These are phyloP conservation scores for Sericinus montela DNA, from an alignment of 2,888 invertebrate species.

Conservation along the genomic window DNA sequence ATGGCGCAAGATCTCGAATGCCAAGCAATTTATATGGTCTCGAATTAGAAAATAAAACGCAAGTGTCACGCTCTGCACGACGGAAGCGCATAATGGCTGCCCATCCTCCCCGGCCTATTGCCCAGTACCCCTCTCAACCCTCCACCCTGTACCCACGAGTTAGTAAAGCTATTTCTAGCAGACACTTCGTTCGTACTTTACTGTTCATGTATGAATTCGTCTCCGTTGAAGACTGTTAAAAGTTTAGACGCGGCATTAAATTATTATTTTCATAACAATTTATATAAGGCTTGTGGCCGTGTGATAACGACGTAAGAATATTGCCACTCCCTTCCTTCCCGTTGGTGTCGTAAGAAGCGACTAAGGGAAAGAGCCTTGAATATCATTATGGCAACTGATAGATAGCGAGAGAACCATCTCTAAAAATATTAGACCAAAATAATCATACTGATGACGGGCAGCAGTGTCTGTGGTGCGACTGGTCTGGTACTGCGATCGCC, in stretches of 20 bases:
- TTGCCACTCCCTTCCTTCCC: too few species aligned
- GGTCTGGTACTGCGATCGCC: too few species aligned
- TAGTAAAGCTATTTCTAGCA: constrained; percentile 55
- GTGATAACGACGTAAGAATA: too few species aligned
- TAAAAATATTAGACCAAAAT: too few species aligned
- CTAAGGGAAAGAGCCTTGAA: too few species aligned
- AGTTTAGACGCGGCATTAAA: neutral
- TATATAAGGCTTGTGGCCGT: too few species aligned
- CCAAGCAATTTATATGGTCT: neutral
- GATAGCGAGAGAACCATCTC: too few species aligned
- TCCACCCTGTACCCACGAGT: constrained; percentile 1
- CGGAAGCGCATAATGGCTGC: constrained; percentile 47
- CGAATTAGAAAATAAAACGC: constrained; percentile 36
- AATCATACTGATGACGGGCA: too few species aligned
- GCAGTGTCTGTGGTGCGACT: too few species aligned
- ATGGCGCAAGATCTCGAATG: neutral
- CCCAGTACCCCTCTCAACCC: constrained; percentile 6
- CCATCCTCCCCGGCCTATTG: constrained; percentile 21
- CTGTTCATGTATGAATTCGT: constrained; percentile 13
- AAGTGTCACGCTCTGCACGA: constrained; percentile 53
- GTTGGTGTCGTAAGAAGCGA: too few species aligned
- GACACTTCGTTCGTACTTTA: constrained; percentile 50
- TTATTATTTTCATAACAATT: too few species aligned
- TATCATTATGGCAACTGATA: too few species aligned
- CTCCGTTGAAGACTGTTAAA: neutral